Conservation (phyloP, 2,888 invertebrate species). For the Ochropacha duplaris region DNA sequence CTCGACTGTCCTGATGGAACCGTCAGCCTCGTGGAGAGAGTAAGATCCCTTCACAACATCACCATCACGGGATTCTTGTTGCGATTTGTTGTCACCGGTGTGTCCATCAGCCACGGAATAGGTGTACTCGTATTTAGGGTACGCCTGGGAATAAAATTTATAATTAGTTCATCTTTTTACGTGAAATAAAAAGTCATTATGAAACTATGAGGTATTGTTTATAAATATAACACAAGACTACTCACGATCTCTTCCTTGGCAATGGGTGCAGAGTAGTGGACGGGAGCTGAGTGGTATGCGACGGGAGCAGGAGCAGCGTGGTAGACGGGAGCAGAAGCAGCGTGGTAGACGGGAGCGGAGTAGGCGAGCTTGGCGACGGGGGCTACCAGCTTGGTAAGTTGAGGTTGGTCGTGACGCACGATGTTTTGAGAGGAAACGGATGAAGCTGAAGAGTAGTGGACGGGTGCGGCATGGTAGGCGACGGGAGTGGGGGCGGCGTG, state of each 20-base stretch:
- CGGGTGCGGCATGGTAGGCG: slow-evolving; percentile 31
- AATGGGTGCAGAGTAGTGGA: slow-evolving; percentile 26
- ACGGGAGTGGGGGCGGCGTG: slow-evolving; percentile 24
- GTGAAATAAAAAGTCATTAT: too few relatives aligned
- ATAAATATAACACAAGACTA: background rate
- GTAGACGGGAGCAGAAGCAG: slow-evolving; percentile 33
- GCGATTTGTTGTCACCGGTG: slow-evolving; percentile 78
- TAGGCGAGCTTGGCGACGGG: slow-evolving; percentile 23
- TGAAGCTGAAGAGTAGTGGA: slow-evolving; percentile 37
- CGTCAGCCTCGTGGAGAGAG: slow-evolving; percentile 74
- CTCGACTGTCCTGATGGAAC: slow-evolving; percentile 73
- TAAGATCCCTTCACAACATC: slow-evolving; percentile 76
- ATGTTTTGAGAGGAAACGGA: slow-evolving; percentile 47
- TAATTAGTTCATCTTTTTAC: too few relatives aligned
- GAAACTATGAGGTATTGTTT: background rate
- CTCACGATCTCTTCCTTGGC: slow-evolving; percentile 21
- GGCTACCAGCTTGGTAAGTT: slow-evolving; percentile 12
- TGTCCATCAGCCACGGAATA: slow-evolving; percentile 78
- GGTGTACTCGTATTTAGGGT: slow-evolving; percentile 68
- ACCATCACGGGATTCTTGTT: slow-evolving; percentile 72
- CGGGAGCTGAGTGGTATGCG: slow-evolving; percentile 32
- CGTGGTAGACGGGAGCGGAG: slow-evolving; percentile 28
- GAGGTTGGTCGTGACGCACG: slow-evolving; percentile 37
- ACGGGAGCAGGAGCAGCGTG: too few relatives aligned
- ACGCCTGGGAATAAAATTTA: slow-evolving; percentile 36